phyloP scores from a whole-genome alignment of 2,888 invertebrate genomes.

The Heliconius ismenius region DNA sequence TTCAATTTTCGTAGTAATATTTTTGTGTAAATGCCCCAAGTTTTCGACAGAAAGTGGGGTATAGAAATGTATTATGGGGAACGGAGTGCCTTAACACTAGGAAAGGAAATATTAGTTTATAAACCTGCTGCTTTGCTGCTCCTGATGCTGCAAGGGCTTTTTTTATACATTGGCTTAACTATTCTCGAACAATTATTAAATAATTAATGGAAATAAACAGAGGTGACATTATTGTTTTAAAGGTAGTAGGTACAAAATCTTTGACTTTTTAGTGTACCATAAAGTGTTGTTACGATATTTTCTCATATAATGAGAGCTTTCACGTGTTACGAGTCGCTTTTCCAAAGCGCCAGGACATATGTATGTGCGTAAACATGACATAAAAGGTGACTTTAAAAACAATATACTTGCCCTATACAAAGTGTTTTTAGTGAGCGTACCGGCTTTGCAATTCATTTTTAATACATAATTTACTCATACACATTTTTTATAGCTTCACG shows the following conservation, averaged over 20 bases:
- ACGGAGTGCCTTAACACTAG: not conserved
- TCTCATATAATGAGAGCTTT: slow-evolving; percentile 56
- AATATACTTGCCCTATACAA: slow-evolving; percentile 48
- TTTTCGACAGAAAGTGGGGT: too few species aligned
- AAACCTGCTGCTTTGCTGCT: too few species aligned
- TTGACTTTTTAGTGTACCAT: slow-evolving; percentile 18
- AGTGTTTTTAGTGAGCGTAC: not conserved
- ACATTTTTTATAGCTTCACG: too few species aligned
- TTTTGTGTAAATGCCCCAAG: not conserved
- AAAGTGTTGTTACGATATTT: slow-evolving; percentile 41
- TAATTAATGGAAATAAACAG: not conserved
- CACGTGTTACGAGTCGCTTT: slow-evolving; percentile 58
- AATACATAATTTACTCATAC: not conserved
- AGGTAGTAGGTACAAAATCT: too few species aligned
- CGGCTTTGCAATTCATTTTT: slow-evolving; percentile 11
- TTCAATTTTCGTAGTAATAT: not conserved
- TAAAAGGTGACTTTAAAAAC: slow-evolving; percentile 62
- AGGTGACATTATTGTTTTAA: not conserved
- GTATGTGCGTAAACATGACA: slow-evolving; percentile 34
- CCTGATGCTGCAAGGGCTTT: not conserved
- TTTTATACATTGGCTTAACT: not conserved
- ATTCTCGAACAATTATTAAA: not conserved
- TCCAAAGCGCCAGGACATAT: slow-evolving; percentile 53
- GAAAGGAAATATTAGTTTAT: too few species aligned
- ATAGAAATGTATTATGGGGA: not conserved